phyloP scores from a whole-genome alignment of 2,113 vertebrate genomes.

The Atlantisia rogersi region DNA sequence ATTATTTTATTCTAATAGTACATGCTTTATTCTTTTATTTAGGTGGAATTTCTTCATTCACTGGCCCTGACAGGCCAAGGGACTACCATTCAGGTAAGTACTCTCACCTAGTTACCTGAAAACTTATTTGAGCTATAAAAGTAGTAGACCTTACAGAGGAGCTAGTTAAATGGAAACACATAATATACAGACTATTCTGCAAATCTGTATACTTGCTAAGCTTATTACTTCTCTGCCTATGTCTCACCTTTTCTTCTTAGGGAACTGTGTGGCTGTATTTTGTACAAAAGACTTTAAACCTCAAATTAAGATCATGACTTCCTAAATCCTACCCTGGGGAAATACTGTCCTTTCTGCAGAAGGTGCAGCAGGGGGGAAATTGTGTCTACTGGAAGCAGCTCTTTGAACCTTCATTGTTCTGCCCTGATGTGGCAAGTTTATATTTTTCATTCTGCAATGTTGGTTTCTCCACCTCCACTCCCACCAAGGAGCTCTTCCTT shows the following conservation, averaged over 20 bases:
- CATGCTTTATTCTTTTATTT: not conserved
- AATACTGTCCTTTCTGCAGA: not conserved
- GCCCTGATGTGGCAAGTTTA: not conserved
- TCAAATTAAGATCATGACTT: not conserved
- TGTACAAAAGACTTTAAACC: not conserved
- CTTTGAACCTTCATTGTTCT: not conserved
- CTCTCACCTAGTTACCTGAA: not conserved
- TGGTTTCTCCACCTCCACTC: not conserved
- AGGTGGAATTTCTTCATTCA: constrained; percentile 66
- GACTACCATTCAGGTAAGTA: constrained; percentile 73
- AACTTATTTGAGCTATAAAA: not conserved
- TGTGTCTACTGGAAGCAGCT: not conserved
- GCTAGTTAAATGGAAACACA: not conserved
- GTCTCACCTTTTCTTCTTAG: not conserved
- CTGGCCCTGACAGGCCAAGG: not conserved
- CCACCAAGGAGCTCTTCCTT: not conserved
- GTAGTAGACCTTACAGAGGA: not conserved
- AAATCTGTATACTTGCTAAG: not conserved
- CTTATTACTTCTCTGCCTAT: not conserved
- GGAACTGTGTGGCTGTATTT: not conserved
- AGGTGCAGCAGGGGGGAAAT: not conserved
- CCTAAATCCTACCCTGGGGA: not conserved
- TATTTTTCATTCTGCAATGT: not conserved
- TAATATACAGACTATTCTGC: not conserved
- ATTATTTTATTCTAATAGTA: not conserved